Conservation (phyloP, 2,888 invertebrate genomes). For the Carcina quercana region DNA sequence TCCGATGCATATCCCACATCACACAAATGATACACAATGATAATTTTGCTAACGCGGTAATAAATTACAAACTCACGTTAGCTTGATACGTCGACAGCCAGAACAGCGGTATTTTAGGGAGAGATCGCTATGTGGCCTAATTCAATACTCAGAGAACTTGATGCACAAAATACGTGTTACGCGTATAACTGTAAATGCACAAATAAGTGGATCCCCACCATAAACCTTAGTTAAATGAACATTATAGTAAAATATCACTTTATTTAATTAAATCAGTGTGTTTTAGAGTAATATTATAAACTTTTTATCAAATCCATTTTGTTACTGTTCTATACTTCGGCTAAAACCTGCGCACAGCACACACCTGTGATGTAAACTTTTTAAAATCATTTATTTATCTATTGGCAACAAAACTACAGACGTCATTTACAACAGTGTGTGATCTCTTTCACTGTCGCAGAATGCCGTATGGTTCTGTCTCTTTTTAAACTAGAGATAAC, state of each 20-base stretch:
- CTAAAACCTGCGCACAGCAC: conserved; percentile 32
- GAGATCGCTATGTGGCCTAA: conserved; percentile 77
- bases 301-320: conserved; percentile 62
- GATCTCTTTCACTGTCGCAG: too few relatives aligned
- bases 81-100: conserved; percentile 74
- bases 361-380: conserved; percentile 46
- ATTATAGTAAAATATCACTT: conserved; percentile 24
- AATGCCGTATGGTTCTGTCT: too few relatives aligned
- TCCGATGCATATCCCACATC: conserved; percentile 30
- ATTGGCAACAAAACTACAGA: conserved; percentile 29
- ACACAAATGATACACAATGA: conserved; percentile 19
- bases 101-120: conserved; percentile 76
- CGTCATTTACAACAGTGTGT: conserved; percentile 20
- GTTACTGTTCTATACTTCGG: conserved; percentile 32
- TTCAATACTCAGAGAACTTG: conserved; percentile 71
- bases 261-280: conserved; percentile 20
- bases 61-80: conserved; percentile 61
- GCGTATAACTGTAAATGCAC: conserved; percentile 72
- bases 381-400: conserved; percentile 15
- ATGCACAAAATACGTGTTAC: conserved; percentile 75
- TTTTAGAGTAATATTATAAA: conserved; percentile 44
- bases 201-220: conserved; percentile 43
- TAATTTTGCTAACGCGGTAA: conserved; percentile 28
- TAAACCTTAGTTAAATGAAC: conserved; percentile 24
- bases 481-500: too few relatives aligned